Evolutionary conservation across 2,888 invertebrate species (phyloP).

Genomic region (Aphidius colemani): DNA sequence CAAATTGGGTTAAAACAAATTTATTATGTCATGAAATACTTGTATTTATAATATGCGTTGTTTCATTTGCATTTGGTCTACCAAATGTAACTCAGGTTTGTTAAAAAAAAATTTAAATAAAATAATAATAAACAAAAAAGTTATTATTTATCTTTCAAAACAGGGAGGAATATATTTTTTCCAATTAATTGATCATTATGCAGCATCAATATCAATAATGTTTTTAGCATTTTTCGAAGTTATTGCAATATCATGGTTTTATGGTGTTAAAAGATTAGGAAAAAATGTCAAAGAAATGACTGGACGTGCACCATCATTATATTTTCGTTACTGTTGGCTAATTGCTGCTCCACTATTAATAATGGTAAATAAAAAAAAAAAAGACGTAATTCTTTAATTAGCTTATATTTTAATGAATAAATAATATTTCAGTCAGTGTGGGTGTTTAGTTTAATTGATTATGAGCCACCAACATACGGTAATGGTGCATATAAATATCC

Average conservation of each 20-base stretch:
- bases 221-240: slow-evolving; percentile 93
- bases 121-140: no score
- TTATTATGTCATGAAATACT: slow-evolving; percentile 86
- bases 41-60: slow-evolving; percentile 79
- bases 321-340: slow-evolving; percentile 86
- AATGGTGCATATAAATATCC: slow-evolving; percentile 81
- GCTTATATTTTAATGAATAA: slow-evolving; percentile 1
- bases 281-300: slow-evolving; percentile 90
- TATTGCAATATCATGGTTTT: slow-evolving; percentile 89
- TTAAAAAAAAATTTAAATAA: no score
- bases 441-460: slow-evolving; percentile 87
- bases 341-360: slow-evolving; percentile 80
- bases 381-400: not conserved
- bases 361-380: slow-evolving; percentile 62
- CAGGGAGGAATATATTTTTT: slow-evolving; percentile 90
- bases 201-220: slow-evolving; percentile 89
- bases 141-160: slow-evolving; percentile 39
- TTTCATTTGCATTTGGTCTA: slow-evolving; percentile 83
- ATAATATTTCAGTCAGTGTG: slow-evolving; percentile 71
- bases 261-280: slow-evolving; percentile 80
- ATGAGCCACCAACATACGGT: slow-evolving; percentile 82
- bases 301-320: slow-evolving; percentile 76
- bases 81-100: slow-evolving; percentile 84
- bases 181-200: slow-evolving; percentile 90
- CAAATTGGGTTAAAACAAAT: slow-evolving; percentile 80